Base-by-base conservation (phyloP, 2,797 vertebrate genomes). In the Lutjanus campechanus region DNA sequence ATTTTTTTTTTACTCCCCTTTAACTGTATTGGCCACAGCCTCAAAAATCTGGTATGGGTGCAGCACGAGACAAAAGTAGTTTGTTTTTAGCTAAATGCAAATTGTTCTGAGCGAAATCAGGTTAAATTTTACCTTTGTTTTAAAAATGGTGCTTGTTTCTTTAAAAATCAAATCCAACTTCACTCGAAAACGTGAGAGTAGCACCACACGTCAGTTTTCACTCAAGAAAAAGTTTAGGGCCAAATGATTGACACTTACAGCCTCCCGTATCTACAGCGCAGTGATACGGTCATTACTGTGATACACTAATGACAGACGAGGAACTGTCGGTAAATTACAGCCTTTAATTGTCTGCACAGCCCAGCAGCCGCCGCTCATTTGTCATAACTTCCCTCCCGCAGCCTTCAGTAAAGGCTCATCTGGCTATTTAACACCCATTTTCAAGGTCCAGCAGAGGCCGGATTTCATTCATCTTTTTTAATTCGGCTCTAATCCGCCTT, bases 401-500 rank as follows among this genome's bases (percentile, higher is more conserved):
- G 73, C 77, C 67, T 71, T 12, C 70, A 74, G 78, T 79, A 79
- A 76, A 79, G 25, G 49, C 74, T 25, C 51, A 67, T 76, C 65
- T 13, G 53, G 79, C 73, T 72, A 47, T 79, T 72, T 62, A 84
- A 74, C 81, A 77, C 36, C 19, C 5, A 43, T 68, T 73, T 46
- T 58, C 19, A 51, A 60, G 53, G 71, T 84, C 77, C 76, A 79
- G 22, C 62, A 16, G 20, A 64, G 3, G 44, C 44, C 43, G 9
- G 62, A 17, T 19, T 22, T 3, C 22, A 11, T 51, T 74, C 0
- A 36, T 36, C 19, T 36, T 17, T 79, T 67, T n/a, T n/a, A n/a
- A 81, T 76, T 76, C 19, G 40, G 60, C 61, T 60, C 62, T 85
- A 86, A 90, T 85, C 88, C 83, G 77, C 62, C 79, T 90, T 91